These are phyloP conservation scores for Xanthostigma xanthostigma DNA, from an alignment of 2,888 invertebrate species.

Conservation along the genomic window DNA sequence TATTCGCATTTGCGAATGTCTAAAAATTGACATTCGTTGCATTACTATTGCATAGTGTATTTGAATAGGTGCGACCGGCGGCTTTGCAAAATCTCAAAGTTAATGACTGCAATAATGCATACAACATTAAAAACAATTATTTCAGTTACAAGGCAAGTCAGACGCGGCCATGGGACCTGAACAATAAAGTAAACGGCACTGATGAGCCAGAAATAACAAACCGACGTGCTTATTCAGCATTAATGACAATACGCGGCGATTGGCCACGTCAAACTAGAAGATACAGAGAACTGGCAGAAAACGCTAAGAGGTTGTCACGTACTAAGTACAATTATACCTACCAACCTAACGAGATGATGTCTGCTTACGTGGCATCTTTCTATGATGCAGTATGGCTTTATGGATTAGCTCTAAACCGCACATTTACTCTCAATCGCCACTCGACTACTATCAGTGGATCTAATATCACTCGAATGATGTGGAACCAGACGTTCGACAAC, in stretches of 20 bases:
- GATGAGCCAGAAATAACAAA: conserved; percentile 33
- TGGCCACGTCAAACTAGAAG: conserved; percentile 34
- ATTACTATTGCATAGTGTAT: too few species aligned
- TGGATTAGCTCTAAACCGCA: conserved; percentile 80
- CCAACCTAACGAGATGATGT: conserved; percentile 58
- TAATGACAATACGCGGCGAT: conserved; percentile 77
- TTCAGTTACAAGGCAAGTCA: too few species aligned
- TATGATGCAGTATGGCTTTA: conserved; percentile 93
- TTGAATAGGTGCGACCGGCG: too few species aligned
- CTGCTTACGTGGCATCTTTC: conserved; percentile 87
- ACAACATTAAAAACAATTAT: too few species aligned
- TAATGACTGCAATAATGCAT: too few species aligned
- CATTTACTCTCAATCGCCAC: conserved; percentile 35
- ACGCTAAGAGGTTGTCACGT: neutral
- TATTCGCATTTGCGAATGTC: too few species aligned
- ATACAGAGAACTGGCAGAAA: conserved; percentile 42
- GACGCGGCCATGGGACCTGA: too few species aligned
- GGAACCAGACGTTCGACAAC: conserved; percentile 56
- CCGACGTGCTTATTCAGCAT: conserved; percentile 68
- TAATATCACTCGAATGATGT: conserved; percentile 72
- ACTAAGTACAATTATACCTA: conserved; percentile 58
- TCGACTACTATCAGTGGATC: conserved; percentile 54
- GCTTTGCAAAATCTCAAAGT: too few species aligned
- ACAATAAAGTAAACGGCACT: too few species aligned
- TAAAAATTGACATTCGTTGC: too few species aligned